Conservation (phyloP, 2,888 invertebrate species). For the Synanthedon andrenaeformis region DNA sequence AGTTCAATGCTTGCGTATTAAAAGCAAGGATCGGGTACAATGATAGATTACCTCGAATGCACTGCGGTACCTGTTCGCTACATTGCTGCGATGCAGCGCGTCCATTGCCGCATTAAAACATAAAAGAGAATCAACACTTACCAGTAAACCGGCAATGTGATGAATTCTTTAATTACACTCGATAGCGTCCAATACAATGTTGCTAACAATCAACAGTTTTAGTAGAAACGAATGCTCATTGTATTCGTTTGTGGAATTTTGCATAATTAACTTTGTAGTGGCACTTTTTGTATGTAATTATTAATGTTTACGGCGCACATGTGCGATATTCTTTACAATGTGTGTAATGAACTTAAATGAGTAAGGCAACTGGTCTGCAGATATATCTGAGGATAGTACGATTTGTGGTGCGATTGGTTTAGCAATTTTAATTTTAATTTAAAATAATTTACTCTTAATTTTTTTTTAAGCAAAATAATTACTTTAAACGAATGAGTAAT, state of each 20-base stretch:
- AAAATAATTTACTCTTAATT: too few species aligned
- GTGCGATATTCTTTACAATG: conserved; percentile 39
- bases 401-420: too few species aligned
- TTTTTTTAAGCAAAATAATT: too few species aligned
- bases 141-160: conserved; percentile 5
- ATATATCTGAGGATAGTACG: not conserved
- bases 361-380: conserved; percentile 5
- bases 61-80: not conserved
- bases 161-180: not conserved
- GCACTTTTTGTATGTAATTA: conserved; percentile 53
- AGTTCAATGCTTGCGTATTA: conserved; percentile 30
- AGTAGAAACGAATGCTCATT: conserved; percentile 24
- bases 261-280: conserved; percentile 56
- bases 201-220: conserved; percentile 32
- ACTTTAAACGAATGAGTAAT: too few species aligned
- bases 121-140: conserved; percentile 2
- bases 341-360: conserved; percentile 43
- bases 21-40: conserved; percentile 11
- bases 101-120: conserved; percentile 1
- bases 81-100: not conserved
- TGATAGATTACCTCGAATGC: conserved; percentile 9
- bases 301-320: conserved; percentile 29
- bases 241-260: conserved; percentile 54
- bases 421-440: too few species aligned
- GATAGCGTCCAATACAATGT: conserved; percentile 23